phyloP scores from a whole-genome alignment of 2,113 vertebrate species.

The Ondatra zibethicus region DNA sequence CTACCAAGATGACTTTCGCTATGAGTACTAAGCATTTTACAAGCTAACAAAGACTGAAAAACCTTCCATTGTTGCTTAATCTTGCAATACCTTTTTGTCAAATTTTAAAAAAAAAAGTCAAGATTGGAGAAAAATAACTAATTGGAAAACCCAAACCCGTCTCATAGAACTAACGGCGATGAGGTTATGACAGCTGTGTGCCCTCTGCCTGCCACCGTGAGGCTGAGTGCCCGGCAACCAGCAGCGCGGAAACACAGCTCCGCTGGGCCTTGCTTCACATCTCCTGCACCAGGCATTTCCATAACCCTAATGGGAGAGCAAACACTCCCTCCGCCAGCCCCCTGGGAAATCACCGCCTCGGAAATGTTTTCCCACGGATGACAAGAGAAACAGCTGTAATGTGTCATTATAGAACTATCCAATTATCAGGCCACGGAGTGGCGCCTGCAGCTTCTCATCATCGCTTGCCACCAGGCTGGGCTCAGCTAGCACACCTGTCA shows the following conservation, averaged over 20 bases:
- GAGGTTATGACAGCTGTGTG: slow-evolving; percentile 48
- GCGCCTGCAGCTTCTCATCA: slow-evolving; percentile 21
- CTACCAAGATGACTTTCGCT: slow-evolving; percentile 2
- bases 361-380: slow-evolving; percentile 43
- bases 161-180: slow-evolving; percentile 49
- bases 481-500: slow-evolving; percentile 45
- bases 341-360: slow-evolving; percentile 32
- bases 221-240: not conserved
- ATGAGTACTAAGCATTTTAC: slow-evolving; percentile 22
- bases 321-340: not conserved
- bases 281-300: not conserved
- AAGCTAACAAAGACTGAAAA: slow-evolving; percentile 14
- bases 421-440: slow-evolving; percentile 59
- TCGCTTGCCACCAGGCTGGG: not conserved
- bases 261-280: not conserved
- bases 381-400: slow-evolving; percentile 66
- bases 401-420: slow-evolving; percentile 70
- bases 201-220: not conserved
- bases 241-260: not conserved
- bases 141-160: not conserved
- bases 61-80: not conserved
- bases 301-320: slow-evolving; percentile 61
- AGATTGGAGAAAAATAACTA: slow-evolving; percentile 54
- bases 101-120: not conserved
- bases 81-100: slow-evolving; percentile 3